Conservation (phyloP, 2,797 vertebrate species). For the Enteromius anoplus region DNA sequence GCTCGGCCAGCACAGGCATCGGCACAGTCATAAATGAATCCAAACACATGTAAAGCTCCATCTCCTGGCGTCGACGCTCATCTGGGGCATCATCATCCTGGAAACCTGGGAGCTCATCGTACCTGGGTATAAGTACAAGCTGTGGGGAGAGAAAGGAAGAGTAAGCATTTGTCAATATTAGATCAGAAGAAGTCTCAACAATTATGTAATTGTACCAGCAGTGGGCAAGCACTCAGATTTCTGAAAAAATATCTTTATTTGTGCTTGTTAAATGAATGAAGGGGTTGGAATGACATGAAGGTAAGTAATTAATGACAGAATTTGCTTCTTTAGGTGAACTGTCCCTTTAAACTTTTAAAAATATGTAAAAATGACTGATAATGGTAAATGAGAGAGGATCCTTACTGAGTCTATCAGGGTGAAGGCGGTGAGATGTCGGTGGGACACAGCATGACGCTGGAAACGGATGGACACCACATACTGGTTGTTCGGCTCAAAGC, state of each 20-base stretch:
- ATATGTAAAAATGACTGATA: neutral
- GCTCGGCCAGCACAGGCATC: slow-evolving; percentile 75
- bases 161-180: neutral
- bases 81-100: slow-evolving; percentile 67
- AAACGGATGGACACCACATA: slow-evolving; percentile 81
- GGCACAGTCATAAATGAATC: slow-evolving; percentile 83
- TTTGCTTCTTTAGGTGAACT: neutral
- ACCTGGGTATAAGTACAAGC: slow-evolving; percentile 83
- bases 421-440: slow-evolving; percentile 78
- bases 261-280: neutral
- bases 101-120: slow-evolving; percentile 83
- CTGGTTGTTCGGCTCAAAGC: slow-evolving; percentile 84
- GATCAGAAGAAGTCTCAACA: neutral
- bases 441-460: slow-evolving; percentile 78
- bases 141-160: slow-evolving; percentile 53
- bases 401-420: slow-evolving; percentile 88
- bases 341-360: neutral
- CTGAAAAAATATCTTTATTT: neutral
- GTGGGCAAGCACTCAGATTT: slow-evolving; percentile 6
- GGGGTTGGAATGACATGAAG: neutral
- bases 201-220: slow-evolving; percentile 11
- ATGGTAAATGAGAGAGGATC: neutral
- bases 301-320: neutral
- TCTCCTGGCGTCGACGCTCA: slow-evolving; percentile 73
- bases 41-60: slow-evolving; percentile 84